Evolutionary conservation across 2,888 invertebrate genomes (phyloP).

Genomic region (Ornithoptera priamus): DNA sequence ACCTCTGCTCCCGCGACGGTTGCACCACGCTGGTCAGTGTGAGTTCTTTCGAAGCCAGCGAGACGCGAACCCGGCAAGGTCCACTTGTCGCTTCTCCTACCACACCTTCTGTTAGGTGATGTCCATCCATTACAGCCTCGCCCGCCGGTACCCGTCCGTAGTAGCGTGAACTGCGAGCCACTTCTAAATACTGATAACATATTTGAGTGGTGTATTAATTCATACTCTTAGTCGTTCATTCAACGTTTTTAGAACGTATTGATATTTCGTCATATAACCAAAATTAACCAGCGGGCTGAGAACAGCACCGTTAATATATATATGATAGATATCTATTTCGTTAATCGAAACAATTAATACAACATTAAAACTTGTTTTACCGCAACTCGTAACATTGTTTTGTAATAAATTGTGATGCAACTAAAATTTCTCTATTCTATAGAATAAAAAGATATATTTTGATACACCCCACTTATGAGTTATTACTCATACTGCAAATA

Average conservation of each 20-base stretch:
- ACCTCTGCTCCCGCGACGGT: conserved; percentile 89
- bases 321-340: too few relatives aligned
- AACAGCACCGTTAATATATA: too few relatives aligned
- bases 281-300: too few relatives aligned
- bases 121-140: conserved; percentile 62
- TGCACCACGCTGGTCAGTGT: conserved; percentile 83
- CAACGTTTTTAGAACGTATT: too few relatives aligned
- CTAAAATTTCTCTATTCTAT: too few relatives aligned
- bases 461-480: too few relatives aligned
- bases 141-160: conserved; percentile 89
- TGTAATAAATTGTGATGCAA: too few relatives aligned
- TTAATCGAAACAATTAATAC: too few relatives aligned
- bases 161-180: conserved; percentile 90
- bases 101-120: conserved; percentile 47
- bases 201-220: neutral
- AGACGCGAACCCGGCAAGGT: conserved; percentile 79
- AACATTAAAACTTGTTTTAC: too few relatives aligned
- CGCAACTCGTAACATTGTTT: too few relatives aligned
- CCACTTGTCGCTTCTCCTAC: conserved; percentile 34
- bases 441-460: too few relatives aligned
- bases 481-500: neutral
- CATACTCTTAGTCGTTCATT: neutral
- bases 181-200: conserved; percentile 87
- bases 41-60: conserved; percentile 92
- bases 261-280: too few relatives aligned